Evolutionary conservation across 1,140 invertebrate genomes (phyloP).

Genomic region (Mamestra configurata): DNA sequence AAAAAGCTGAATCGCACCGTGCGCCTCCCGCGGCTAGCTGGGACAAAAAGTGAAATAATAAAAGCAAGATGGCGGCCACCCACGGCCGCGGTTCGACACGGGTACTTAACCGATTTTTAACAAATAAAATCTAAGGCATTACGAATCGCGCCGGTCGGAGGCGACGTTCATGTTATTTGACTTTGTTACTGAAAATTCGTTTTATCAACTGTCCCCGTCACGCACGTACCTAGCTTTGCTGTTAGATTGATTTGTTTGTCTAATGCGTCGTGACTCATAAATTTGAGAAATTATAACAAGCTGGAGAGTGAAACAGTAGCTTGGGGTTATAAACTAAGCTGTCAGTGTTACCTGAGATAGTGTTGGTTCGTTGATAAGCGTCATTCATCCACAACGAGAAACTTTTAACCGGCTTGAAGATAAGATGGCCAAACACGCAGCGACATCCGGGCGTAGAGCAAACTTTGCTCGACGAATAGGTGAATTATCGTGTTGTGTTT

Average conservation of each 20-base stretch:
- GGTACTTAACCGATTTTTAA: slow-evolving; percentile 88
- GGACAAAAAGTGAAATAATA: slow-evolving; percentile 85
- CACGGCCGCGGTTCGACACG: slow-evolving; percentile 86
- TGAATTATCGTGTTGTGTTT: slow-evolving; percentile 63
- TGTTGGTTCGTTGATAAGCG: slow-evolving; percentile 71
- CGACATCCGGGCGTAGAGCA: slow-evolving; percentile 72
- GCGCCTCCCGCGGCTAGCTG: slow-evolving; percentile 79
- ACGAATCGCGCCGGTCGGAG: slow-evolving; percentile 77
- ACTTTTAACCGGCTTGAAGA: slow-evolving; percentile 60
- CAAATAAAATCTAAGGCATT: slow-evolving; percentile 88
- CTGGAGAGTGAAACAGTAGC: slow-evolving; percentile 67
- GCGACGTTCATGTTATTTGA: slow-evolving; percentile 66
- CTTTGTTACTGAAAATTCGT: slow-evolving; percentile 72
- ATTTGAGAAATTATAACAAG: slow-evolving; percentile 53
- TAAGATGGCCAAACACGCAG: slow-evolving; percentile 70
- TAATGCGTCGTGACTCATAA: slow-evolving; percentile 22
- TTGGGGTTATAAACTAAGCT: slow-evolving; percentile 65
- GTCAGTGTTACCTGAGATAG: slow-evolving; percentile 61
- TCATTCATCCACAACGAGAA: slow-evolving; percentile 65
- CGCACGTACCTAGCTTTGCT: slow-evolving; percentile 48
- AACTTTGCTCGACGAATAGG: slow-evolving; percentile 63
- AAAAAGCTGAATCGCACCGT: slow-evolving; percentile 82
- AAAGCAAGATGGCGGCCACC: slow-evolving; percentile 85
- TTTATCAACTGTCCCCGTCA: slow-evolving; percentile 62
- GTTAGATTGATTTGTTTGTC: slow-evolving; percentile 45